These are phyloP conservation scores for Plumapathes pennacea DNA, from an alignment of 92 coral and sea anemone genomes.

Conservation along the genomic window DNA sequence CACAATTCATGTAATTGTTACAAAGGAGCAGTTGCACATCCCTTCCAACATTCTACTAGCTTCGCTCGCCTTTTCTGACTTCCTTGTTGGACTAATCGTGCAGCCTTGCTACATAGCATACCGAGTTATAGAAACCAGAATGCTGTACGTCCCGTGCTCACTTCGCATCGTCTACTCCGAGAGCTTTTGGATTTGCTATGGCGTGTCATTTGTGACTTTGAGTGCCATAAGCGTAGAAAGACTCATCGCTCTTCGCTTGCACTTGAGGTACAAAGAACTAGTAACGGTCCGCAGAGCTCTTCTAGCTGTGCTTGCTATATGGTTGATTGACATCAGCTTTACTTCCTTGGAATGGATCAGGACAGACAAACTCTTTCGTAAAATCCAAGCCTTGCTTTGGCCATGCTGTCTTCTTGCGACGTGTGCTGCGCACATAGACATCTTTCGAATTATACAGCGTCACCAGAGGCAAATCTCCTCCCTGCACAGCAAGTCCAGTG, in stretches of 20 bases:
- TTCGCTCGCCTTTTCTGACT: conserved; percentile 70
- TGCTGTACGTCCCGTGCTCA: conserved; percentile 53
- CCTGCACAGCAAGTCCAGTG: conserved; percentile 31
- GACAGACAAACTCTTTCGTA: conserved; percentile 50
- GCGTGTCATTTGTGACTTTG: conserved; percentile 75
- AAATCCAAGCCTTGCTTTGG: conserved; percentile 54
- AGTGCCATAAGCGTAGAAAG: conserved; percentile 81
- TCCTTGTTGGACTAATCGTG: conserved; percentile 53
- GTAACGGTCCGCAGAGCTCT: conserved; percentile 48
- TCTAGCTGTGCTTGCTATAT: conserved; percentile 35
- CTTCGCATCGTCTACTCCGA: conserved; percentile 62
- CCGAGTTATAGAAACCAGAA: conserved; percentile 51
- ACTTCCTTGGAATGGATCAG: conserved; percentile 72
- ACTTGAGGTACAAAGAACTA: conserved; percentile 65
- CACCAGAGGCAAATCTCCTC: conserved; percentile 52
- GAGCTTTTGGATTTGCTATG: conserved; percentile 72
- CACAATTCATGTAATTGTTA: conserved; percentile 36
- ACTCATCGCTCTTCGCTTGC: conserved; percentile 64
- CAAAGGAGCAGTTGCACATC: conserved; percentile 40
- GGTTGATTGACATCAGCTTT: conserved; percentile 50
- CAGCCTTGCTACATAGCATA: conserved; percentile 65
- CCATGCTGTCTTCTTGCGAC: conserved; percentile 43
- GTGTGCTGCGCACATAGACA: conserved; percentile 37
- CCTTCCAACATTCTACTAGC: conserved; percentile 69
- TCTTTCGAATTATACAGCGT: conserved; percentile 44